Base-by-base conservation (phyloP, 2,888 invertebrate species). In the Caenorhabditis sp. region DNA sequence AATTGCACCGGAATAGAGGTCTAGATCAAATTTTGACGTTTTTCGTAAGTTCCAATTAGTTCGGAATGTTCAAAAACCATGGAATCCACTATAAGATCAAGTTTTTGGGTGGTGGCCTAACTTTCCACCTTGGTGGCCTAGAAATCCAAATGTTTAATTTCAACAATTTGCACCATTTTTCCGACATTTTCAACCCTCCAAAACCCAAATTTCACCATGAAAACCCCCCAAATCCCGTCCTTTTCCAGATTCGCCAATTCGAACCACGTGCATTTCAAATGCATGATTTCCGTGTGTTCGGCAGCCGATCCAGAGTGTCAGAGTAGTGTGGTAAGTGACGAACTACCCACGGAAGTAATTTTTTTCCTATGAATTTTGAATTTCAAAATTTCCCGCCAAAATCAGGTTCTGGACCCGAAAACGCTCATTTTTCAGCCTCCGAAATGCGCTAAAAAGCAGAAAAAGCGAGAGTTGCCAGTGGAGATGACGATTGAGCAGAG, bases 181-280 rank as follows among this genome's bases (percentile, higher is more conserved):
- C 40, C 40, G 15, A 15, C 15, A 3, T 9, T 40, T 40, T 40
- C 15, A 3, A 47, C 2, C 5, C 5, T 9, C 20, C 47, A 4
- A 9, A 47, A 20, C 9, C 51, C 56, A 22, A 44, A 60, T n/a
- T 58, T 37, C 26, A 0, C n/a, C 47, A 18, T 18, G 18, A 18
- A 47, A 18, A 35, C 26, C 18, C 24, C 20, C 9, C 60, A 18
- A 50, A 50, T 47, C 37, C 32, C 22, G 9, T 18, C 18, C 18
- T 51, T 32, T 18, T 85, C 77, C 82, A 86, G 87, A 70, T 89
- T 90, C 56, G 80, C 89, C n/a, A 85, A 85, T 32, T 84, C 89
- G 37, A 83, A 84, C 37, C 78, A 83, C 53, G 87, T 90, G 47
- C 87, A 88, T 78, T 90, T 90, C 82, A 88, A 90, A 77, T 90